Conservation (phyloP, 2,113 vertebrate species). For the Odocoileus virginianus region DNA sequence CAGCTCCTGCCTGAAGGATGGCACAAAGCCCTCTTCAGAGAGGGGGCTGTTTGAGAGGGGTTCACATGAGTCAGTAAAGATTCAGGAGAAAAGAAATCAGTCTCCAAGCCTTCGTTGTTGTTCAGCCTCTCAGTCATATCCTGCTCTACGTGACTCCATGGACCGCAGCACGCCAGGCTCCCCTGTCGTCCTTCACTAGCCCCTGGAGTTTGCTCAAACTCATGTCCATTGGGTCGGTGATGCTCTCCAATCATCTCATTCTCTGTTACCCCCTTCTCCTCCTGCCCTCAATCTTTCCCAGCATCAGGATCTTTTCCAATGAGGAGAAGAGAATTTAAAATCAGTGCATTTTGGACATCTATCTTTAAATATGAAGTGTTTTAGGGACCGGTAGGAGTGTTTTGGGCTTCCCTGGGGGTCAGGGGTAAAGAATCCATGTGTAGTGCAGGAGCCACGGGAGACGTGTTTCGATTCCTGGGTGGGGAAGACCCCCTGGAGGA, state of each 20-base stretch:
- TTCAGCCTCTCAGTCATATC: neutral
- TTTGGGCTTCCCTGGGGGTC: neutral
- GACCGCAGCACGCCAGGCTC: neutral
- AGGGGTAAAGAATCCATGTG: neutral
- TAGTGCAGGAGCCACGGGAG: neutral
- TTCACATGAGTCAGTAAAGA: accelerated
- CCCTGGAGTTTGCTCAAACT: neutral
- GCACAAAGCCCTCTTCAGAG: neutral
- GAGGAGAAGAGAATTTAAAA: neutral
- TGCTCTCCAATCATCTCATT: neutral
- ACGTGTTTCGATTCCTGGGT: neutral
- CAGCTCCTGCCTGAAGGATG: neutral
- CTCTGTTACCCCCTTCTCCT: neutral
- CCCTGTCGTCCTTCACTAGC: neutral
- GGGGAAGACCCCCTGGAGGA: neutral
- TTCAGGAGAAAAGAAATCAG: neutral
- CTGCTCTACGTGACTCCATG: neutral
- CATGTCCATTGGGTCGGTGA: neutral
- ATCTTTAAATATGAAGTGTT: neutral
- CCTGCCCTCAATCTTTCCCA: neutral
- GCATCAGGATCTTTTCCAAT: neutral
- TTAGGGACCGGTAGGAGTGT: neutral
- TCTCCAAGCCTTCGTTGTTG: neutral
- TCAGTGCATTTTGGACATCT: neutral
- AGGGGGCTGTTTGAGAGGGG: neutral